These are phyloP conservation scores for Caenorhabditis afra DNA, from an alignment of 2,888 invertebrate species.

Conservation along the genomic window DNA sequence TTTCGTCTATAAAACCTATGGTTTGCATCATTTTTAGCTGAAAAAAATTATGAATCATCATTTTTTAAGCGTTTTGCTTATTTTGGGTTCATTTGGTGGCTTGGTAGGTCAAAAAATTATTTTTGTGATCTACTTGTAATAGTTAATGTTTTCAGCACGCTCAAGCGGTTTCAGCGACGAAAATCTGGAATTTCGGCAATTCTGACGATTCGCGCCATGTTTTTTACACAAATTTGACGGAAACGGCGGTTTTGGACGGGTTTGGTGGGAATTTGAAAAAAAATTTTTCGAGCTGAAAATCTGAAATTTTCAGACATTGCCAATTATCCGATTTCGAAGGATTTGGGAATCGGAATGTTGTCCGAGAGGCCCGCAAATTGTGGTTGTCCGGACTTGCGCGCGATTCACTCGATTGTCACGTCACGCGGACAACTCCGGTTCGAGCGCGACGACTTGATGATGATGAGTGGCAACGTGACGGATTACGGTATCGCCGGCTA, in stretches of 20 bases:
- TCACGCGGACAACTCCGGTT: constrained; percentile 16
- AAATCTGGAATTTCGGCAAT: constrained; percentile 17
- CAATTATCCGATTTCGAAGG: neutral
- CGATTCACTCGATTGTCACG: constrained; percentile 25
- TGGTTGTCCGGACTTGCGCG: constrained; percentile 31
- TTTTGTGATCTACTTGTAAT: too few relatives aligned
- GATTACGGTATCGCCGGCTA: constrained; percentile 30
- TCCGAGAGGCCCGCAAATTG: constrained; percentile 9
- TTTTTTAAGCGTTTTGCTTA: too few relatives aligned
- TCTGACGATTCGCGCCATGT: constrained; percentile 10
- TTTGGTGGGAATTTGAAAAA: constrained; percentile 11
- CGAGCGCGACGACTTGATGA: constrained; percentile 5
- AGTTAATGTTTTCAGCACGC: constrained; percentile 10
- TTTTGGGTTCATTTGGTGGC: too few relatives aligned
- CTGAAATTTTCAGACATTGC: constrained; percentile 7
- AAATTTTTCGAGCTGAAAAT: too few relatives aligned
- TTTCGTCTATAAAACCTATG: too few relatives aligned
- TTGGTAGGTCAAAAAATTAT: too few relatives aligned
- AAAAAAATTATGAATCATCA: too few relatives aligned
- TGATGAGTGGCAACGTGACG: neutral
- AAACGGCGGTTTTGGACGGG: constrained; percentile 23
- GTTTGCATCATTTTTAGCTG: too few relatives aligned
- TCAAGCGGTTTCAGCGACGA: constrained; percentile 11
- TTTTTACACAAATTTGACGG: constrained; percentile 15
- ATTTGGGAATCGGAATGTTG: constrained; percentile 24